phyloP scores from a whole-genome alignment of 2,888 invertebrate species.

The Limnephilus auricula region DNA sequence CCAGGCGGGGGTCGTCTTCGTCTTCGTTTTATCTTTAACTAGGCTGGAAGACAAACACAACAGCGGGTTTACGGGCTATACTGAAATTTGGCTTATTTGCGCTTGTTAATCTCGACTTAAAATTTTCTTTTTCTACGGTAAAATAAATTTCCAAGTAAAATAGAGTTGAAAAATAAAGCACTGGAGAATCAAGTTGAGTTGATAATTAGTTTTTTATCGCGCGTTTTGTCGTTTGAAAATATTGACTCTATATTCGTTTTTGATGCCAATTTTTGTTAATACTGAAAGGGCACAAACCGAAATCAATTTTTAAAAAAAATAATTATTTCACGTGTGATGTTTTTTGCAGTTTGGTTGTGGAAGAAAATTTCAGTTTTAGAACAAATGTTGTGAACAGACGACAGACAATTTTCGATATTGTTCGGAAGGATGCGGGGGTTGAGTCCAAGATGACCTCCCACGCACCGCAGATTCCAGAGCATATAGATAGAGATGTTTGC shows the following conservation, averaged over 20 bases:
- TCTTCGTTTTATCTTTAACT: slow-evolving; percentile 18
- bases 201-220: not conserved
- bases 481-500: no score
- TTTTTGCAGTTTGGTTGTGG: no score
- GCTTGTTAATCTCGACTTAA: slow-evolving; percentile 8
- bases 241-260: not conserved
- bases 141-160: not conserved
- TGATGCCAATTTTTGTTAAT: not conserved
- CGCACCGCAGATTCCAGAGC: no score
- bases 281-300: not conserved
- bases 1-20: not conserved
- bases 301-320: no score
- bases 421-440: no score
- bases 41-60: slow-evolving; percentile 10
- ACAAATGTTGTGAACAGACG: no score
- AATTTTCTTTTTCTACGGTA: not conserved
- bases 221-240: not conserved
- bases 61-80: not conserved
- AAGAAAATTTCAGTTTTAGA: no score
- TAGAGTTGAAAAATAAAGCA: not conserved
- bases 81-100: slow-evolving; percentile 5
- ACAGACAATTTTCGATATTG: no score
- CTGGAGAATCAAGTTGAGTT: not conserved
- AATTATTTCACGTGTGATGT: no score
- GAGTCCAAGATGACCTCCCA: no score